Percentiles rank a stretch among this genome's conserved stretches.
Evolutionary conservation across 2,888 invertebrate genomes (phyloP).

Genomic region (Pandemis corylana): DNA sequence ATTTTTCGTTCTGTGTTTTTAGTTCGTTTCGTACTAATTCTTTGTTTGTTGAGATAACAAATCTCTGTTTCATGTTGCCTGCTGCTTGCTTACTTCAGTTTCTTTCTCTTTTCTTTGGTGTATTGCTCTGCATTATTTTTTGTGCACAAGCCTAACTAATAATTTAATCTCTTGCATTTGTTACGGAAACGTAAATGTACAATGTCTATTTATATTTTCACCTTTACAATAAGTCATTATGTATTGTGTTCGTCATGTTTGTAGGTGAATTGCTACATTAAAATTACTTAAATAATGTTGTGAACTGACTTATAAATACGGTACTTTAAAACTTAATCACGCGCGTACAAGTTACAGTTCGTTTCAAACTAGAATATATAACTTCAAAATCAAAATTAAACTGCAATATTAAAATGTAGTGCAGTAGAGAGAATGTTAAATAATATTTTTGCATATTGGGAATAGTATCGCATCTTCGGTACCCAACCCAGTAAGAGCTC

Average conservation of each 20-base stretch:
- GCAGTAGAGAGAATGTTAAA: not conserved
- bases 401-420: not conserved
- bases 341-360: too few species aligned
- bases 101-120: constrained; percentile 61
- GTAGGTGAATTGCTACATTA: not conserved
- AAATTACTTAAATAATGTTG: not conserved
- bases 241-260: not conserved
- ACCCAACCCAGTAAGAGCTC: not conserved
- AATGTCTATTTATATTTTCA: not conserved
- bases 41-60: constrained; percentile 20
- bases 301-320: not conserved
- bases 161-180: constrained; percentile 18
- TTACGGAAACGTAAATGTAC: constrained; percentile 1
- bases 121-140: constrained; percentile 73
- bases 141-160: constrained; percentile 55
- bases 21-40: constrained; percentile 36
- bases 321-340: too few species aligned
- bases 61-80: constrained; percentile 37
- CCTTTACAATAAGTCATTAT: not conserved
- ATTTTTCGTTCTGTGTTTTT: constrained; percentile 47
- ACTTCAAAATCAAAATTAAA: not conserved
- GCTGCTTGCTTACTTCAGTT: constrained; percentile 39
- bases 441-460: not conserved
- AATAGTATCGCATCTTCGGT: not conserved
- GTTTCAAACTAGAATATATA: too few species aligned